Percentiles rank a stretch among this genome's conserved stretches.
phyloP scores from a whole-genome alignment of 1,140 invertebrate genomes.

The Dinothrombium tinctorium region DNA sequence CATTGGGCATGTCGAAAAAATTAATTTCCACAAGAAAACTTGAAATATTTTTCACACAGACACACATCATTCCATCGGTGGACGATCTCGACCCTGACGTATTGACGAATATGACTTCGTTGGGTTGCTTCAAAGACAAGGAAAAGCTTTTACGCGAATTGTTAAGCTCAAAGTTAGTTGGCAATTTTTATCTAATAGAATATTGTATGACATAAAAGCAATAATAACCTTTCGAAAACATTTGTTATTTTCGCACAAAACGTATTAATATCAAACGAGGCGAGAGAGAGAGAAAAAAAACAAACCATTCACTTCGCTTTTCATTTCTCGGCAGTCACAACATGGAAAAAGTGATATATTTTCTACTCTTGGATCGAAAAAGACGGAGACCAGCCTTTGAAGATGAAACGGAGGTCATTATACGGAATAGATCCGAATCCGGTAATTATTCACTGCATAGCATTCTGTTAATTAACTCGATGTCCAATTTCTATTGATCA shows the following conservation, averaged over 20 bases:
- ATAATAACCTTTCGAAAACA: background rate
- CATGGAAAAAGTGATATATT: constrained; percentile 98
- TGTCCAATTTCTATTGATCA: too few species aligned
- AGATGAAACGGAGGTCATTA: constrained; percentile 63
- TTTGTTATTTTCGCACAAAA: background rate
- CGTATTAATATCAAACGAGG: background rate
- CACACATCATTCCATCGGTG: constrained; percentile 80
- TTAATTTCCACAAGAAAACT: background rate
- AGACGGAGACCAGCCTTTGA: constrained; percentile 78
- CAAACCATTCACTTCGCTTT: background rate
- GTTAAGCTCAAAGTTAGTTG: constrained; percentile 66
- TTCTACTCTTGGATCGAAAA: constrained; percentile 86
- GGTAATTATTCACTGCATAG: too few species aligned
- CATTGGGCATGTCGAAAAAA: background rate
- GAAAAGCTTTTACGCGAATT: constrained; percentile 85
- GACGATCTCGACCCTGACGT: constrained; percentile 95
- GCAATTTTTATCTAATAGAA: constrained; percentile 10
- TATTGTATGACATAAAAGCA: background rate
- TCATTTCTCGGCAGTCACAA: constrained; percentile 50
- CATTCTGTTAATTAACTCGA: too few species aligned
- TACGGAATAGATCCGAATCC: constrained; percentile 26
- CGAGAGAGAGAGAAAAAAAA: too few species aligned
- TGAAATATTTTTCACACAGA: constrained; percentile 24
- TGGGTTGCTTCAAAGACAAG: constrained; percentile 96
- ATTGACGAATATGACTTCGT: constrained; percentile 79